Conservation (phyloP, 2,888 invertebrate genomes). For the Octonoba sinensis region DNA sequence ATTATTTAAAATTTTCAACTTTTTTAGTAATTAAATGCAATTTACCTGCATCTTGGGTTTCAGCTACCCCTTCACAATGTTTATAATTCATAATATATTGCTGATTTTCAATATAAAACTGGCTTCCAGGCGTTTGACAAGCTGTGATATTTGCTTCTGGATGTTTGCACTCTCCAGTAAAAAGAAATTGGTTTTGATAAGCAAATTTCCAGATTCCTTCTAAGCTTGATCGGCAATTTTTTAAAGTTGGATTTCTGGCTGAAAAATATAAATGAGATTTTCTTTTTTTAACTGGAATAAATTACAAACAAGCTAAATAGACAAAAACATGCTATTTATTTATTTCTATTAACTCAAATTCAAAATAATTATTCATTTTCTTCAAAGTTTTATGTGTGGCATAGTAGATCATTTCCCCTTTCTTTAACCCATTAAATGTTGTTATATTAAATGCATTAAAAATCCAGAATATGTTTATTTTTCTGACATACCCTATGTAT, state of each 20-base stretch:
- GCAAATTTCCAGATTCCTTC: constrained; percentile 98
- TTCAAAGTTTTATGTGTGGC: neutral
- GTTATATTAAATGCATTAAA: too few species aligned
- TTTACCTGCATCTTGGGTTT: constrained; percentile 85
- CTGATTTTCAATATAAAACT: constrained; percentile 95
- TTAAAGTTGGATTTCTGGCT: constrained; percentile 87
- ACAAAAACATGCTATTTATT: neutral
- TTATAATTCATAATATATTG: constrained; percentile 96
- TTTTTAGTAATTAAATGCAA: too few species aligned
- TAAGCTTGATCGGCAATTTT: constrained; percentile 90
- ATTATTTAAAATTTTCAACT: too few species aligned
- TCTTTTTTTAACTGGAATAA: too few species aligned
- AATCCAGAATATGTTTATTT: too few species aligned
- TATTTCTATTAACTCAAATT: neutral
- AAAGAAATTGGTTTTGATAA: constrained; percentile 82
- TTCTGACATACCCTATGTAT: too few species aligned
- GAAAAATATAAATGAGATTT: constrained; percentile 9
- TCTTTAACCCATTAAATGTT: too few species aligned
- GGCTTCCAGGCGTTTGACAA: constrained; percentile 95
- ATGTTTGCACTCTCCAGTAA: constrained; percentile 91
- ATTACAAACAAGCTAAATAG: neutral
- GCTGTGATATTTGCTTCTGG: constrained; percentile 89
- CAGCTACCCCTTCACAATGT: constrained; percentile 89
- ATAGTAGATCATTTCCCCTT: too few species aligned
- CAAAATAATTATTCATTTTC: neutral